Base-by-base conservation (phyloP, 1,140 invertebrate genomes). In the Cyclargus thomasi region DNA sequence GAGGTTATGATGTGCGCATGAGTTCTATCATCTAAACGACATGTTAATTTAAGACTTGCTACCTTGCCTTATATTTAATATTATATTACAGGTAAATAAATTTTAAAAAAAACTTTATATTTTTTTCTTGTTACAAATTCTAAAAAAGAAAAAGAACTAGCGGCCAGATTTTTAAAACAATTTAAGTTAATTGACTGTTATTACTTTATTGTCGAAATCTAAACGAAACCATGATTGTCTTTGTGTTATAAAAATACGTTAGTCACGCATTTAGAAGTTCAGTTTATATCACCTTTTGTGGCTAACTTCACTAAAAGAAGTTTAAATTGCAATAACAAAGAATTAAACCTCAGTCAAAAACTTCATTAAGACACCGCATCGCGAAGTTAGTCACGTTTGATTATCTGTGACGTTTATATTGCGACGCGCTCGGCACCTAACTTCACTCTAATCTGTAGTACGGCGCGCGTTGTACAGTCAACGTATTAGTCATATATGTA, bases 401-500 rank as follows among this genome's bases (percentile, higher is more conserved):
- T 8, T 5, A 47, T 8, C 2, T 47, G 10, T 47, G 39, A 47
- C 14, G 10, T 47, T 47, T 47, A 11, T 47, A 14, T 47, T 47
- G 39, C 39, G 39, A 47, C 39, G 29, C 8, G 39, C 14, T 47
- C 14, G 3, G 14, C 39, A 47, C 10, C 39, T 47, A 47, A 47
- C 39, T 47, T 47, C 6, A 47, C 39, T 47, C 39, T 11, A 47
- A 16, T 47, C 10, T 14, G 14, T 2, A 47, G 39, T 47, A 47
- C 39, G 14, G 1, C 39, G 29, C 11, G 39, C 10, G 39, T 47
- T 47, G 39, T 67, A 64, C 59, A 63, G 66, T 67, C 55, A 65
- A 59, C 2, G 55, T 21, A 20, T 7, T 7, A 59, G 55, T 59
- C 20, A 11, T 21, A 20, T 59, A 21, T 59, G 55, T 59, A 59